Percentiles rank a stretch among this genome's conserved stretches.
Conservation (phyloP, 1,140 invertebrate genomes). For the Pseudomyrmex pallidus region DNA sequence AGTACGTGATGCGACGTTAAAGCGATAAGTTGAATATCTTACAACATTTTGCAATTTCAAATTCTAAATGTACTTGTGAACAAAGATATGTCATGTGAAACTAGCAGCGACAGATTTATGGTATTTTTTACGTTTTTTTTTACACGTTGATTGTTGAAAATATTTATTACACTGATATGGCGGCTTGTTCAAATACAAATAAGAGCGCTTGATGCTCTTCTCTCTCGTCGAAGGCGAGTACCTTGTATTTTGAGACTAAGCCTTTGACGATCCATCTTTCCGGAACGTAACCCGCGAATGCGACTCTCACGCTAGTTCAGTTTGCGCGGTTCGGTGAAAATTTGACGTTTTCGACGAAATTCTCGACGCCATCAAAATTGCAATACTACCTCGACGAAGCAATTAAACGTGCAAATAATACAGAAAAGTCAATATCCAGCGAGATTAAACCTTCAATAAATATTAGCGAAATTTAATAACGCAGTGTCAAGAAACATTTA, state of each 20-base stretch:
- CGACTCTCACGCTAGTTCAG: neutral
- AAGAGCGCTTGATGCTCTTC: slow-evolving; percentile 49
- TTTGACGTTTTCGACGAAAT: neutral
- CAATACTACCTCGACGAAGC: slow-evolving; percentile 21
- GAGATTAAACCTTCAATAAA: slow-evolving; percentile 49
- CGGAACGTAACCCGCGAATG: slow-evolving; percentile 73
- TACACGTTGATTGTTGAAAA: neutral
- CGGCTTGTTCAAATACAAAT: neutral
- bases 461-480: slow-evolving; percentile 39
- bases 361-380: slow-evolving; percentile 18
- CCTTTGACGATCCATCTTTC: slow-evolving; percentile 71
- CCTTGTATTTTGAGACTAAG: slow-evolving; percentile 66
- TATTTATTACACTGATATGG: slow-evolving; percentile 23
- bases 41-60: neutral
- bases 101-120: neutral
- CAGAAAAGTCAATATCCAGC: slow-evolving; percentile 7
- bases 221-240: slow-evolving; percentile 63
- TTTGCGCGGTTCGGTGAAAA: neutral
- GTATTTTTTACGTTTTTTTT: neutral
- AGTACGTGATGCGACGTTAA: slow-evolving; percentile 32
- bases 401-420: slow-evolving; percentile 34
- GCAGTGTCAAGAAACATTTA: neutral
- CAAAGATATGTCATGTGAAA: neutral
- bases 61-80: neutral
- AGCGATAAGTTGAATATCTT: slow-evolving; percentile 20